Base-by-base conservation (phyloP, 2,888 invertebrate genomes). In the Hoplodrina blanda region DNA sequence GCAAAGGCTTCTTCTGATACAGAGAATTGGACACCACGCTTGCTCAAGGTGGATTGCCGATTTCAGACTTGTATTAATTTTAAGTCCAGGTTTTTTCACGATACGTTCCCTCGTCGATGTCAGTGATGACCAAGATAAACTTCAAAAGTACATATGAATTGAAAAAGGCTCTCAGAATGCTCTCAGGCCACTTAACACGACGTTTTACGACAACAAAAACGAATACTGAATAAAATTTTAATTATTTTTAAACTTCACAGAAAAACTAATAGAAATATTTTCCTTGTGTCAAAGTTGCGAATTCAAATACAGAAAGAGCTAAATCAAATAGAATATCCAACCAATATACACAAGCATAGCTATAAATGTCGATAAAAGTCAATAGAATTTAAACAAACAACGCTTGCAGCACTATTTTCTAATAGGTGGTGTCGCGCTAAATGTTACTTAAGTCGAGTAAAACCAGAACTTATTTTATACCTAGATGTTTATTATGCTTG, bases 281-380 rank as follows among this genome's bases (percentile, higher is more conserved):
- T 0, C 25, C 6, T 5, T 15, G 17, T 52, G 19, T 69, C 11
- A 54, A 54, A 59, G 19, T 41, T 41, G 30, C 33, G 4, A 59
- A 59, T 59, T 19, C 17, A 59, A 76, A 54, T 25, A 59, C n/a
- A 55, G 13, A 25, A 37, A 46, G 7, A 46, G 13, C 61, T 54
- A 53, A 71, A 54, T 17, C 44, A 69, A 33, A 59, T 76, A 76
- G 70, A 61, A 61, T 55, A 52, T n/a, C 25, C n/a, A 10, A 77
- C 59, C 50, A 69, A 46, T 60, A 52, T 69, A 56, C 56, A 70
- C 50, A 52, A 56, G 19, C 33, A 20, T 17, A 30, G 25, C 56
- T 53, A 33, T 77, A 61, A 56, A 77, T 41, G 37, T 61, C 55
- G 50, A 69, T 73, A 52, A 69, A 73, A 46, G 60, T 76, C 61